Evolutionary conservation across 2,113 vertebrate species (phyloP).

Genomic region (Thymallus thymallus): DNA sequence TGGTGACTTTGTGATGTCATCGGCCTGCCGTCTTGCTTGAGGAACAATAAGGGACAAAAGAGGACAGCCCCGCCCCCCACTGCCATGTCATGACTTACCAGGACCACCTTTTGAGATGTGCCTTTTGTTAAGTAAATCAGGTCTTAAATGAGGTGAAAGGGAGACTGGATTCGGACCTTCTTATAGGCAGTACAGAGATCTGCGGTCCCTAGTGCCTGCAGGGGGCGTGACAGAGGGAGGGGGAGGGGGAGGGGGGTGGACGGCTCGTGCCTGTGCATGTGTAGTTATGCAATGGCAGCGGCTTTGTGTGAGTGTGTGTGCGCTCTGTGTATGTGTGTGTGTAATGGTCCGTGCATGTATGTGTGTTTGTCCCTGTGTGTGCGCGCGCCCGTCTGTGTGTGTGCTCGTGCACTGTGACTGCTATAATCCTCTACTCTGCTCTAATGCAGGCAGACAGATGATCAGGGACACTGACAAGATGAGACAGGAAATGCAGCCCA

Average conservation of each 20-base stretch:
- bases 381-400: constrained; percentile 4
- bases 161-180: too few species aligned
- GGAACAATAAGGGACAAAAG: too few species aligned
- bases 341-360: too few species aligned
- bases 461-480: constrained; percentile 28
- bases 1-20: too few species aligned
- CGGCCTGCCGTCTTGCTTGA: too few species aligned
- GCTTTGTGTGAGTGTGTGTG: constrained; percentile 19
- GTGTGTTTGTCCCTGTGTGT: too few species aligned
- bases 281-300: constrained; percentile 76
- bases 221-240: constrained; percentile 44
- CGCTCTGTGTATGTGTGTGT: too few species aligned
- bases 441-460: constrained; percentile 59
- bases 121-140: too few species aligned
- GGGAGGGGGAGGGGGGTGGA: constrained; percentile 20
- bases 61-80: too few species aligned
- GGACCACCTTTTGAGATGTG: too few species aligned
- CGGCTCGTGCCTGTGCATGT: constrained; percentile 74
- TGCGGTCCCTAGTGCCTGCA: constrained; percentile 61
- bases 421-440: constrained; percentile 66
- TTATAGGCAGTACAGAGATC: background rate
- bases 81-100: too few species aligned
- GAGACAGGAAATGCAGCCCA: constrained; percentile 30
- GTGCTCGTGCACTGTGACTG: constrained; percentile 21
- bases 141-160: too few species aligned